phyloP scores from a whole-genome alignment of 2,797 vertebrate genomes.

The Silurus lanzhouensis region DNA sequence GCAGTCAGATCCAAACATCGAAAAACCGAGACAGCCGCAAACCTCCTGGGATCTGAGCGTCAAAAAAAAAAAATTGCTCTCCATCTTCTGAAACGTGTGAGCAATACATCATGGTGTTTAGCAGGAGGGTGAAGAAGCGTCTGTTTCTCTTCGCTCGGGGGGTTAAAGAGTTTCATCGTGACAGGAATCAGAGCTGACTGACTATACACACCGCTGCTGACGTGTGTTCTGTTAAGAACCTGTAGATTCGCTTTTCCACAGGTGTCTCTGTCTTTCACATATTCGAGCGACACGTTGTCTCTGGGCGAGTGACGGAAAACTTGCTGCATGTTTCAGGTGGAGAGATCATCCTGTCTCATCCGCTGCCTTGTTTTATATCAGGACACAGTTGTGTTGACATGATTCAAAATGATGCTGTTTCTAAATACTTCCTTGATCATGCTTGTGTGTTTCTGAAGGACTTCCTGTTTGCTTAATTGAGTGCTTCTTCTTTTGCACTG shows the following conservation, averaged over 20 bases:
- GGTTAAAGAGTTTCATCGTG: constrained; percentile 52
- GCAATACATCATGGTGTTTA: constrained; percentile 54
- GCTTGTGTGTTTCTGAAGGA: background rate
- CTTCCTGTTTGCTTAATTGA: background rate
- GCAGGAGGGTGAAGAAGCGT: constrained; percentile 38
- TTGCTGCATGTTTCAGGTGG: background rate
- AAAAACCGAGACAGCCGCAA: constrained; percentile 39
- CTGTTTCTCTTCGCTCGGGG: constrained; percentile 33
- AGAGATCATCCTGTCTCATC: constrained; percentile 5
- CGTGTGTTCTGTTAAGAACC: background rate
- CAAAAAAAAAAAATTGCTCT: constrained; percentile 17
- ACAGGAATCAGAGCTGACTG: constrained; percentile 58
- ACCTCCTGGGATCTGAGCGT: constrained; percentile 44
- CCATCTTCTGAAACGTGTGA: constrained; percentile 40
- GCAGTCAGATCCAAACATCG: constrained; percentile 10
- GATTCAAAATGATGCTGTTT: constrained; percentile 38
- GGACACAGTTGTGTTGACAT: background rate
- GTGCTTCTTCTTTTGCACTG: background rate
- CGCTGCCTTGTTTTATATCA: background rate
- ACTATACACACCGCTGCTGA: background rate
- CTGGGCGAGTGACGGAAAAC: background rate
- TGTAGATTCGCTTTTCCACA: constrained; percentile 4
- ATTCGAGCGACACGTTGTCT: background rate
- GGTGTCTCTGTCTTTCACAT: background rate
- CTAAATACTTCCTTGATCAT: background rate